Base-by-base conservation (phyloP, 2,888 invertebrate genomes). In the Malthinus flaveolus region DNA sequence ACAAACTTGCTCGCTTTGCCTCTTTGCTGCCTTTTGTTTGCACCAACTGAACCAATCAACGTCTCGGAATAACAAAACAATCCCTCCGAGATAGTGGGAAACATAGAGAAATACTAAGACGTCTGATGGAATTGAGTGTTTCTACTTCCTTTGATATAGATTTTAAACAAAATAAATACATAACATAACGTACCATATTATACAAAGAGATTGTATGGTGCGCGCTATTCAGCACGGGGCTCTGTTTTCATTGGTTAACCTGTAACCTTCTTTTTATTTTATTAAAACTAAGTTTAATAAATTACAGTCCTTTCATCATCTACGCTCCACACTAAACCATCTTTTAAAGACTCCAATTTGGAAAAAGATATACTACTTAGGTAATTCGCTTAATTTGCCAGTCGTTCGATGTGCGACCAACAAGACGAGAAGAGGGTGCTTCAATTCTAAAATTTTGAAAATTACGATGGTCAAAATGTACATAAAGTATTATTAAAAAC, bases 41-140 rank as follows among this genome's bases (percentile, higher is more conserved):
- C 67, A 66, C 59, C 69, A 72, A 71, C 68, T 67, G 71, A 72
- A 71, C 71, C 72, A 71, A 72, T 72, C 71, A 68, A 66, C 68
- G 65, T 70, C 68, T 23, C 23, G 3, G 23, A 23, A 23, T 67
- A 59, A 56, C 61, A 67, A 62, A 70, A 71, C 71, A 71, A 71
- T 71, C 23, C 23, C 23, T 66, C 70, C 59, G 70, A 70, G 62
- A 58, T 58, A 53, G 50, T 58, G 55, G 57, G 65, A 58, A 59
- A 61, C 64, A 64, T 63, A 63, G 64, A 23, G 23, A 23, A 23
- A 23, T 65, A 63, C 65, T 69, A 68, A 69, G 71, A 69, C 66
- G 71, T 68, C 69, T 70, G 70, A 70, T 66, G 68, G 69, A 70
- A 71, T 71, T 69, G 68, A 69, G 67, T 65, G 61, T 66, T 61